phyloP scores from a whole-genome alignment of 1,140 invertebrate genomes.

The Camponotus vicinus region DNA sequence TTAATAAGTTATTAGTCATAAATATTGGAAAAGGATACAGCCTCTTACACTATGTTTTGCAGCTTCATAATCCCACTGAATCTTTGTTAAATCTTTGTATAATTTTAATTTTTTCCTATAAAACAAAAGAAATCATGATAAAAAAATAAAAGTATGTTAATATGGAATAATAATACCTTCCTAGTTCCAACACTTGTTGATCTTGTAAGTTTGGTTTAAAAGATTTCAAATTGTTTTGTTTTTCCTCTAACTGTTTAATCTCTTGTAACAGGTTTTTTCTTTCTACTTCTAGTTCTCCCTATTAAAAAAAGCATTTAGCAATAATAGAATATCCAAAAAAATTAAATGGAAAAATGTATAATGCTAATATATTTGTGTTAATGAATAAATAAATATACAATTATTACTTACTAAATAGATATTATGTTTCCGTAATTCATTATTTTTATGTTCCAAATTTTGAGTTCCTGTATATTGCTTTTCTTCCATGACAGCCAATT shows the following conservation, averaged over 20 bases:
- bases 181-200: slow-evolving; percentile 64
- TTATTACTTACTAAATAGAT: slow-evolving; percentile 36
- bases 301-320: not conserved
- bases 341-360: not conserved
- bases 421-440: slow-evolving; percentile 29
- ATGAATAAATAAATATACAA: too few species aligned
- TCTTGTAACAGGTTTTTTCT: slow-evolving; percentile 57
- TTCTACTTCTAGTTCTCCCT: slow-evolving; percentile 63
- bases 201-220: slow-evolving; percentile 65
- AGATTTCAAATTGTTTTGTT: slow-evolving; percentile 62
- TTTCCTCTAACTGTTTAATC: slow-evolving; percentile 51
- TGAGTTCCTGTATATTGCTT: slow-evolving; percentile 11
- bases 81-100: slow-evolving; percentile 51
- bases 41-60: slow-evolving; percentile 41
- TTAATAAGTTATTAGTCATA: not conserved
- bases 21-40: slow-evolving; percentile 66
- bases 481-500: slow-evolving; percentile 38
- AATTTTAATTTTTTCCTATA: slow-evolving; percentile 65
- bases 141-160: not conserved
- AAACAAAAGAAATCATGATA: not conserved
- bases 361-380: too few species aligned
- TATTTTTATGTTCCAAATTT: slow-evolving; percentile 41
- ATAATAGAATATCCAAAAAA: not conserved
- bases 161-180: slow-evolving; percentile 53
- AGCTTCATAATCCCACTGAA: slow-evolving; percentile 63